phyloP scores from a whole-genome alignment of 2,797 vertebrate genomes.

The Eulemur mongoz region DNA sequence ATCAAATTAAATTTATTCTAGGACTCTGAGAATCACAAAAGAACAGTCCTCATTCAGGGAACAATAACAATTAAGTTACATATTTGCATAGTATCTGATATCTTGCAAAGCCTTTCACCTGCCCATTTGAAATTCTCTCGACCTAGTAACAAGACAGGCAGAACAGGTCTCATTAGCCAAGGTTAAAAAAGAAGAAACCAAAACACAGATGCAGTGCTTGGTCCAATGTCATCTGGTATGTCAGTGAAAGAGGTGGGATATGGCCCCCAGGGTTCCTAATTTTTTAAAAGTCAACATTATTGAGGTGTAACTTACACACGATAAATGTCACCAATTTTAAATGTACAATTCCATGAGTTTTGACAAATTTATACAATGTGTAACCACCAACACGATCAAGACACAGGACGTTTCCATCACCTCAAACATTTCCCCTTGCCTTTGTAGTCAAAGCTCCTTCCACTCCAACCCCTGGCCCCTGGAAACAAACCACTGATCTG shows the following conservation, averaged over 20 bases:
- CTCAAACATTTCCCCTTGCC: background rate
- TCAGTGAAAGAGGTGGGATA: background rate
- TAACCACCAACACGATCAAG: background rate
- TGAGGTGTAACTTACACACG: background rate
- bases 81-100: background rate
- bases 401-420: background rate
- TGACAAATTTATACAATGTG: background rate
- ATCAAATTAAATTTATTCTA: background rate
- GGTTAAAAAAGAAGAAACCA: background rate
- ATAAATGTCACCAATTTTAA: background rate
- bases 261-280: background rate
- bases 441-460: background rate
- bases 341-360: background rate
- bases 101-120: background rate
- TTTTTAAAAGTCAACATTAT: background rate
- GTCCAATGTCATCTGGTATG: background rate
- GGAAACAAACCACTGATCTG: background rate
- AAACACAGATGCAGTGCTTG: background rate
- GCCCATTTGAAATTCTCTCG: background rate
- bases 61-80: background rate
- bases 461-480: no score
- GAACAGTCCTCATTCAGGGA: background rate
- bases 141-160: background rate
- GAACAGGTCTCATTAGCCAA: background rate
- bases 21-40: background rate